Percentiles rank a stretch among this genome's conserved stretches.
Evolutionary conservation across 1,140 invertebrate genomes (phyloP).

Genomic region (Pinna nobilis): DNA sequence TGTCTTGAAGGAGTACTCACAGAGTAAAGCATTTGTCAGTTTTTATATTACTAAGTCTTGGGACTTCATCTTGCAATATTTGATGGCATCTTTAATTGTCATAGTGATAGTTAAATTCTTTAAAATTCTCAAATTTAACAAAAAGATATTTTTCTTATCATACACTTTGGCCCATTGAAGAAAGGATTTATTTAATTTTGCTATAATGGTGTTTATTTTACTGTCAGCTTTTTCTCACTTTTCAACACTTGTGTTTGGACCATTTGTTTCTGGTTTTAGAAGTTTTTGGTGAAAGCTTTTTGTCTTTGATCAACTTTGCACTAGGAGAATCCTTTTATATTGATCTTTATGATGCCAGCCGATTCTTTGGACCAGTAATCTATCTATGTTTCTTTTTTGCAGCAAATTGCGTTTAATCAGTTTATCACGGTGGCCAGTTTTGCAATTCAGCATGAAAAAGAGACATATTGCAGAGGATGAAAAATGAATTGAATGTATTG

Average conservation of each 20-base stretch:
- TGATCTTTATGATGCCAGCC: conserved; percentile 27
- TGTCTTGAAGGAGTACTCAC: conserved; percentile 41
- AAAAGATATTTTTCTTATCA: conserved; percentile 40
- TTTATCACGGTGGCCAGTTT: conserved; percentile 49
- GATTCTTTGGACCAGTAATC: conserved; percentile 48
- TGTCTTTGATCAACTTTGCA: conserved; percentile 49
- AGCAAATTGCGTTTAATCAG: conserved; percentile 34
- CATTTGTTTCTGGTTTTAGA: conserved; percentile 31
- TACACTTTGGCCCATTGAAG: conserved; percentile 34
- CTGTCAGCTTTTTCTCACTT: conserved; percentile 44
- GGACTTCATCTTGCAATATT: conserved; percentile 46
- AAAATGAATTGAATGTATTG: conserved; percentile 44
- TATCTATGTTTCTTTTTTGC: conserved; percentile 49
- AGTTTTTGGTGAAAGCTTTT: conserved; percentile 18
- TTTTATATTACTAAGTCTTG: conserved; percentile 53
- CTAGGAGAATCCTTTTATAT: conserved; percentile 49
- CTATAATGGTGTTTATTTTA: conserved; percentile 30
- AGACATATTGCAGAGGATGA: conserved; percentile 13
- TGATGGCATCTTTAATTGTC: conserved; percentile 45
- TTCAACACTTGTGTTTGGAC: conserved; percentile 45
- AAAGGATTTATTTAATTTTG: conserved; percentile 31
- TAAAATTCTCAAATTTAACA: conserved; percentile 54
- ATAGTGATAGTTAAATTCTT: conserved; percentile 54
- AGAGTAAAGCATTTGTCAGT: conserved; percentile 42
- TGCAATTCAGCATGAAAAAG: conserved; percentile 35